phyloP scores from a whole-genome alignment of 2,888 invertebrate species.

The Chloroclysta siterata region DNA sequence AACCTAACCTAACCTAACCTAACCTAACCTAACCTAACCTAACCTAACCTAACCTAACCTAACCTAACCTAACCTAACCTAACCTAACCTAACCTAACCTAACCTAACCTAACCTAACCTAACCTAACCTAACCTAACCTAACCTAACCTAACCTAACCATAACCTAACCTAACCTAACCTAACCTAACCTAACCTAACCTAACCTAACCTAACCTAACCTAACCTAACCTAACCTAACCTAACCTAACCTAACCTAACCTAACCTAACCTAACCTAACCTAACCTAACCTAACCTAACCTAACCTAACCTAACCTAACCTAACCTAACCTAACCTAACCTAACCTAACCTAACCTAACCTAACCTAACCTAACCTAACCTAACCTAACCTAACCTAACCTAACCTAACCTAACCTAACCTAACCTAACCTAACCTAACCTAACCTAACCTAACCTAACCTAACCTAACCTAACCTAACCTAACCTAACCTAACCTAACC shows the following conservation, averaged over 20 bases:
- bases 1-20: conserved; percentile 4
- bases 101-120: conserved; percentile 2
- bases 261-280: conserved; percentile 4
- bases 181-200: conserved; percentile 4
- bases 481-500: conserved; percentile 8
- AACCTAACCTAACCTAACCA: conserved; percentile 3
- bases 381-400: conserved; percentile 4
- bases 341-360: conserved; percentile 4
- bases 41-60: conserved; percentile 4
- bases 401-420: conserved; percentile 4
- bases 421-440: conserved; percentile 4
- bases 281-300: conserved; percentile 2
- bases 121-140: conserved; percentile 4
- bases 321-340: conserved; percentile 4
- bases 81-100: conserved; percentile 4
- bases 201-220: conserved; percentile 4
- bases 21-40: conserved; percentile 4
- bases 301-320: conserved; percentile 3
- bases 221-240: conserved; percentile 4
- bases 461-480: conserved; percentile 4
- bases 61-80: conserved; percentile 4
- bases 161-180: conserved; percentile 4
- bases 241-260: conserved; percentile 7
- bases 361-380: conserved; percentile 4
- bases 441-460: conserved; percentile 3